phyloP scores from a whole-genome alignment of 2,888 invertebrate genomes.

The Lathronympha strigana region DNA sequence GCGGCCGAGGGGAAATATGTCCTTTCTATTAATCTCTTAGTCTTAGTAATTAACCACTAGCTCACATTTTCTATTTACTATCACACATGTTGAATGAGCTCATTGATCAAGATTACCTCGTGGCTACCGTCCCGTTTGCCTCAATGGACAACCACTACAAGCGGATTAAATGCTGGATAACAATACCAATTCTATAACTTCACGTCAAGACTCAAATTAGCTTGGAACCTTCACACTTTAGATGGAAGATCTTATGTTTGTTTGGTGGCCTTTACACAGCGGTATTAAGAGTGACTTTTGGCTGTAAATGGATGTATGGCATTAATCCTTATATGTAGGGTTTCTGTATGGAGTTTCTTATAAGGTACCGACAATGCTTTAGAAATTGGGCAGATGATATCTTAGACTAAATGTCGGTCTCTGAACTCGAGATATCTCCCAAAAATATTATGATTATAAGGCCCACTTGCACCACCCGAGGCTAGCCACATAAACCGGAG shows the following conservation, averaged over 20 bases:
- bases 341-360: slow-evolving; percentile 36
- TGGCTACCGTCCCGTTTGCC: slow-evolving; percentile 28
- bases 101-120: slow-evolving; percentile 40
- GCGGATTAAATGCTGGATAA: slow-evolving; percentile 4
- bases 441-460: not conserved
- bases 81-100: slow-evolving; percentile 36
- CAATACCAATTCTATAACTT: not conserved
- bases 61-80: slow-evolving; percentile 37
- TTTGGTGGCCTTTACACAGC: slow-evolving; percentile 17
- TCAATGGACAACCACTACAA: slow-evolving; percentile 32
- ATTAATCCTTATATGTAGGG: slow-evolving; percentile 30
- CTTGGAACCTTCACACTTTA: not conserved
- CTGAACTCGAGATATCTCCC: not conserved
- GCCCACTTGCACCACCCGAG: too few species aligned
- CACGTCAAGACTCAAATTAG: slow-evolving; percentile 5
- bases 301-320: slow-evolving; percentile 23
- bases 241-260: not conserved
- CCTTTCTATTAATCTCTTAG: slow-evolving; percentile 19
- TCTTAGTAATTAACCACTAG: slow-evolving; percentile 38
- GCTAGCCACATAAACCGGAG: too few species aligned
- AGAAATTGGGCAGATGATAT: slow-evolving; percentile 39
- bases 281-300: slow-evolving; percentile 31
- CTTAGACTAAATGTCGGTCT: slow-evolving; percentile 18
- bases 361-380: slow-evolving; percentile 31
- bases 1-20: slow-evolving; percentile 19